Percentiles rank a stretch among this genome's conserved stretches.
These are phyloP conservation scores for Clinocottus analis DNA, from an alignment of 2,113 vertebrate species.

Conservation along the genomic window DNA sequence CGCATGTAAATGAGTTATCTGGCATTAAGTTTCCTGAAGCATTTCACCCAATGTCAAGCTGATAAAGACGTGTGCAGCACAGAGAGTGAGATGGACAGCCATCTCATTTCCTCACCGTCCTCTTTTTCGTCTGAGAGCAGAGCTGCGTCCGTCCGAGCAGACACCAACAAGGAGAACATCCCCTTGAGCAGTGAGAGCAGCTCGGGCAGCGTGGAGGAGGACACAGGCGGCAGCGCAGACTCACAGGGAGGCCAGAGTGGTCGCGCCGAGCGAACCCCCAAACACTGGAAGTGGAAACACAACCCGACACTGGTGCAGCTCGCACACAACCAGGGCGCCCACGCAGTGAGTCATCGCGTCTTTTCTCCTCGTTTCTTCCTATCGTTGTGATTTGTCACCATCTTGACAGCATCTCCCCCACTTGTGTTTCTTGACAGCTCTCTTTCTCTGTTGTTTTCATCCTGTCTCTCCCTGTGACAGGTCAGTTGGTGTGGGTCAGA, in stretches of 20 bases:
- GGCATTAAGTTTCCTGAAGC: constrained; percentile 26
- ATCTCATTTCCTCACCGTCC: constrained; percentile 38
- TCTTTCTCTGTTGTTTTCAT: background rate
- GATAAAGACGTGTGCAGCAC: constrained; percentile 27
- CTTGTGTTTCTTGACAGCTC: background rate
- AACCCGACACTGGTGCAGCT: constrained; percentile 84
- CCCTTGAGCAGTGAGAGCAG: constrained; percentile 81
- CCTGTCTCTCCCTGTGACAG: background rate
- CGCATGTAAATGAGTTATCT: constrained; percentile 30
- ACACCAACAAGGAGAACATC: constrained; percentile 93
- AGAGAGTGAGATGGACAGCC: constrained; percentile 30
- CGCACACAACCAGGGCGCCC: constrained; percentile 85
- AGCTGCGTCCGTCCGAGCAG: constrained; percentile 73
- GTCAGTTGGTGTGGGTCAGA: background rate
- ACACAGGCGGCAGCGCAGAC: constrained; percentile 71
- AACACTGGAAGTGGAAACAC: constrained; percentile 87
- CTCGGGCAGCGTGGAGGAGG: constrained; percentile 77
- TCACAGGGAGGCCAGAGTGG: constrained; percentile 56
- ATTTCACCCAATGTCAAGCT: constrained; percentile 21
- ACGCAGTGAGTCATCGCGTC: constrained; percentile 83
- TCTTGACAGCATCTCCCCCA: background rate
- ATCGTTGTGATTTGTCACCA: background rate
- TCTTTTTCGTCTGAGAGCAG: constrained; percentile 48
- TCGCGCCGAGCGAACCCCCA: constrained; percentile 76
- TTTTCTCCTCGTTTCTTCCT: constrained; percentile 11